Conservation (phyloP, 2,797 vertebrate species). For the Picus viridis region DNA sequence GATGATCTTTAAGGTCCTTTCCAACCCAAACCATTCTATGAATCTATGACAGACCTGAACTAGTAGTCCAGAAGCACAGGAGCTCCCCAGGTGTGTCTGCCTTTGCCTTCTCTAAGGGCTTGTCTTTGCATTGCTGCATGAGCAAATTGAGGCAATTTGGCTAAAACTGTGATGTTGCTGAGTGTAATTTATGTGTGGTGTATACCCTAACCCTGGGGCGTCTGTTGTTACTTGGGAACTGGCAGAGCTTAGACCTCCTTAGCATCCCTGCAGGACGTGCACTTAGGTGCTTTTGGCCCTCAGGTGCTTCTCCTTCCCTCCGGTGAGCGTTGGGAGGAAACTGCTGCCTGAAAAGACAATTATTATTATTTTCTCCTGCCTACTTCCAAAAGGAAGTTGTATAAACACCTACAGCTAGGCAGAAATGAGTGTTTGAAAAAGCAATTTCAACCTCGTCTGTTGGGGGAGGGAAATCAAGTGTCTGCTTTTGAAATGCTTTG, state of each 20-base stretch:
- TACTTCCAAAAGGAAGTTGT: not conserved
- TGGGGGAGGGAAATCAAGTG: not conserved
- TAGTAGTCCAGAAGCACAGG: not conserved
- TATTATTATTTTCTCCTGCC: not conserved
- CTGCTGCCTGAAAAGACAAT: not conserved
- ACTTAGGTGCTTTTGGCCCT: rapidly evolving
- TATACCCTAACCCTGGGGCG: rapidly evolving
- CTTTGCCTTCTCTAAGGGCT: not conserved
- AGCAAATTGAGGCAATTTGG: not conserved
- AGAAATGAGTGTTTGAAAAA: not conserved
- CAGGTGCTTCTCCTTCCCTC: not conserved
- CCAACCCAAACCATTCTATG: too few species aligned
- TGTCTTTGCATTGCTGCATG: not conserved
- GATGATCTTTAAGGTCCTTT: too few species aligned
- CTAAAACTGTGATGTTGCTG: not conserved
- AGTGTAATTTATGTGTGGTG: rapidly evolving
- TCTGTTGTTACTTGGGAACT: not conserved
- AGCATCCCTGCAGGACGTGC: rapidly evolving
- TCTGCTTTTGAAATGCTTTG: not conserved
- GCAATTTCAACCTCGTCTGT: not conserved
- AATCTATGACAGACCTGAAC: too few species aligned
- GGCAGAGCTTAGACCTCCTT: not conserved
- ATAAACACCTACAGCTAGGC: not conserved
- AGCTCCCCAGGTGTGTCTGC: rapidly evolving
- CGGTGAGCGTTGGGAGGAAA: not conserved